phyloP scores from a whole-genome alignment of 1,140 invertebrate genomes.

The Dendrolimus kikuchii region DNA sequence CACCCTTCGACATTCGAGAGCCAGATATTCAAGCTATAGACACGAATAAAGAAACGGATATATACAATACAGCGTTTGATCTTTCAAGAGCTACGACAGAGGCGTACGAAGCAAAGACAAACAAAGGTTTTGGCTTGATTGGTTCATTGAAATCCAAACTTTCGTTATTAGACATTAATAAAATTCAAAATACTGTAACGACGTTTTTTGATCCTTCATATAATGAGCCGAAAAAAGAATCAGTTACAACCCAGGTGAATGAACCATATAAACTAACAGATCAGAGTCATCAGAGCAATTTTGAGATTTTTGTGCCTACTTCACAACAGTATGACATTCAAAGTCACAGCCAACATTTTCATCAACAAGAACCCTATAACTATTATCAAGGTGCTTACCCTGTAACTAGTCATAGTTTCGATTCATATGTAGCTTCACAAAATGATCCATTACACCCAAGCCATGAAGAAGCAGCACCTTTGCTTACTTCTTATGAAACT shows the following conservation, averaged over 20 bases:
- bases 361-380: too few species aligned
- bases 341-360: neutral
- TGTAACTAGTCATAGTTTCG: too few species aligned
- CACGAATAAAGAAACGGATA: constrained; percentile 2
- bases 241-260: constrained; percentile 16
- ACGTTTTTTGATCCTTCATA: constrained; percentile 65
- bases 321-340: constrained; percentile 2
- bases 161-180: constrained; percentile 57
- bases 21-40: neutral
- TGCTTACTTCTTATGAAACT: too few species aligned
- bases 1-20: constrained; percentile 24
- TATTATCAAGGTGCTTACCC: too few species aligned
- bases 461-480: too few species aligned
- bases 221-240: constrained; percentile 33
- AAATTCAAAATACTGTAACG: constrained; percentile 63
- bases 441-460: too few species aligned
- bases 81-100: constrained; percentile 47
- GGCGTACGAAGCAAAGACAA: constrained; percentile 27
- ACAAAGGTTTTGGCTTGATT: constrained; percentile 51
- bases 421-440: too few species aligned
- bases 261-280: constrained; percentile 10
- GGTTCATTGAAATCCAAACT: constrained; percentile 63
- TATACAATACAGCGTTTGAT: constrained; percentile 51
- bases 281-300: constrained; percentile 13
- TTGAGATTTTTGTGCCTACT: constrained; percentile 27